Evolutionary conservation across 2,113 vertebrate species (phyloP), one percentile per base, ranked within the genome.

Genomic region (Nothobranchius kuhntae): DNA sequence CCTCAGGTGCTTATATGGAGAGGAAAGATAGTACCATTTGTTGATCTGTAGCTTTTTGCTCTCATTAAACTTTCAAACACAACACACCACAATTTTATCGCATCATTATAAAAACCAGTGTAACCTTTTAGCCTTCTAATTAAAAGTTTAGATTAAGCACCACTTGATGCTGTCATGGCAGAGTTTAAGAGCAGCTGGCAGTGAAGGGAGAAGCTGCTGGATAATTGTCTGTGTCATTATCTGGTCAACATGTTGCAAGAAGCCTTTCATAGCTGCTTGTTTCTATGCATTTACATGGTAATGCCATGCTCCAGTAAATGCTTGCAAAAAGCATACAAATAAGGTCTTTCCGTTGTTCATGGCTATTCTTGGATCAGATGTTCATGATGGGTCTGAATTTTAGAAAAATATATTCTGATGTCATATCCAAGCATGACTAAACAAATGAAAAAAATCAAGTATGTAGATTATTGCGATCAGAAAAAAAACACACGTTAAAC

Each of bases 191-290:
- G 66, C 46, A 51, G 36, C 24, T 56, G 65, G 65, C 55, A 67
- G 58, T 54, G 78, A 77, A 77, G 58, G 56, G 53, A 70, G 73
- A 90, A 90, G 90, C 87, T 75, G 77, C 73, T 7, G 24, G 62
- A 75, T 89, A 88, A 89, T 90, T 89, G 75, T 58, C 63, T 74
- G 62, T 74, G 74, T 60, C 61, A 66, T 82, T 75, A 87, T 89
- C 65, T 65, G 81, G 75, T 78, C 76, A 73, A 73, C 65, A 57
- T 65, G 78, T 47, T 57, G 48, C 73, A 79, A 63, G 76, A 86
- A 80, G 59, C 77, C 71, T 73, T 42, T 74, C 63, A 51, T 61
- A 77, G 61, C 53, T 36, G 13, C 70, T 86, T 50, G 71, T 80
- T 80, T 71, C 17, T 47, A 77, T 15, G 9, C 44, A 68, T 69